phyloP scores from a whole-genome alignment of 2,797 vertebrate genomes.

The Carcharodon carcharias region DNA sequence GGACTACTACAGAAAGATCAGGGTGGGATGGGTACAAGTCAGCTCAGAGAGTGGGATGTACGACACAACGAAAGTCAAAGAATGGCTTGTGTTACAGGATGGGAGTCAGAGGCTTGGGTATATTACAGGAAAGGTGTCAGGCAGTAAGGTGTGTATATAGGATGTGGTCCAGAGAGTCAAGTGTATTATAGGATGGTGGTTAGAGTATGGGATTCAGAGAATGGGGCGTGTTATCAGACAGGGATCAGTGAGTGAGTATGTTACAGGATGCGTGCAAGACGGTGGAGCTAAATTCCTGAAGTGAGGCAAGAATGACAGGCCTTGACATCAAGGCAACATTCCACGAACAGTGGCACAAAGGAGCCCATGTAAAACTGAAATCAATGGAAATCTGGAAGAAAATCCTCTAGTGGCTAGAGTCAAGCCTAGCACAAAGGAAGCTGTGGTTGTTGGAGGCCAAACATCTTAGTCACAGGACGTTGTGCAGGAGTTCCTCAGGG shows the following conservation, averaged over 20 bases:
- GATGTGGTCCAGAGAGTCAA: not conserved
- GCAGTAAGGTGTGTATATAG: not conserved
- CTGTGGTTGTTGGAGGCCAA: not conserved
- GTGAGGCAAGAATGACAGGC: not conserved
- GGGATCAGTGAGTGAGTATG: not conserved
- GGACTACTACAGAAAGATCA: not conserved
- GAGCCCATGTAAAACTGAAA: not conserved
- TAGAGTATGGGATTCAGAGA: not conserved
- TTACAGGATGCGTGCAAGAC: not conserved
- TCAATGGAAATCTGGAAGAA: not conserved
- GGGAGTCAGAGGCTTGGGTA: not conserved
- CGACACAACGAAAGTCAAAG: not conserved
- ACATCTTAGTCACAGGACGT: not conserved
- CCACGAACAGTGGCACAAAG: not conserved
- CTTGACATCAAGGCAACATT: not conserved
- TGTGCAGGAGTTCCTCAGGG: not conserved
- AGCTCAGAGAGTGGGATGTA: not conserved
- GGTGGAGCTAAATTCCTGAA: not conserved
- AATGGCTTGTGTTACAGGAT: not conserved
- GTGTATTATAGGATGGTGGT: not conserved
- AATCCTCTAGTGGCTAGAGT: not conserved
- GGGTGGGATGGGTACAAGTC: not conserved
- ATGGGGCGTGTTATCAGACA: not conserved
- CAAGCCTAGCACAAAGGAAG: not conserved
- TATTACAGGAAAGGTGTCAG: not conserved